Base-by-base conservation (phyloP, 2,888 invertebrate species). In the Diarsia dahlii region DNA sequence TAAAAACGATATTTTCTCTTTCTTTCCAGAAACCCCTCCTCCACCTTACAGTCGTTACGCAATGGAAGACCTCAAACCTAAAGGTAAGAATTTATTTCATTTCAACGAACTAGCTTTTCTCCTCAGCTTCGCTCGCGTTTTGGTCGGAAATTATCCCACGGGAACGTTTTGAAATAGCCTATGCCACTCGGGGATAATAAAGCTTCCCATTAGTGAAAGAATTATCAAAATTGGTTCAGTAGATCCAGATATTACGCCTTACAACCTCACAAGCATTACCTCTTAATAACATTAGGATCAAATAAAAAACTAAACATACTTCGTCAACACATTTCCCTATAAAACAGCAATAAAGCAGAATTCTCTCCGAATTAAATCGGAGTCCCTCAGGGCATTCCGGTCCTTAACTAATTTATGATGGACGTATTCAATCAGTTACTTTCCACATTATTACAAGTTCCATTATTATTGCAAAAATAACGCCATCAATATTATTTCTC, bases 21-120 rank as follows among this genome's bases (percentile, higher is more conserved):
- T 91, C 89, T 91, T 97, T 97, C 74, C 97, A 98, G 98, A 98
- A 96, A 97, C 98, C 91, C 98, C 98, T 91, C 98, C 98, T 91
- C 98, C 98, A 89, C 98, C 98, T 86, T 98, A 98, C 96, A 98
- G 97, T 95, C 97, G 97, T 93, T 97, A 97, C 95, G 97, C 97
- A 90, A 97, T 97, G 97, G 97, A 97, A 93, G 97, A 97, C 95
- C 97, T 98, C 94, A 98, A 97, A 97, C 97, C 98, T 98, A 95
- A 97, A 91, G 88, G 97, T 95, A 85, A 87, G 78, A 48, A 69
- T 46, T 62, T 12, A 45, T 12, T 23, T 20, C 0, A 34, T 62
- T 60, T 20, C 5, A 68, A 23, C 28, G 0, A 28, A 39, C 8
- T 39, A 39, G 8, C 39, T 39, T 39, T 39, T 39, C 39, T 1